A percentile compares a stretch with the other conserved stretches of the same genome.
phyloP scores from a whole-genome alignment of 2,888 invertebrate species.

The Drosophila pseudotakahashii region DNA sequence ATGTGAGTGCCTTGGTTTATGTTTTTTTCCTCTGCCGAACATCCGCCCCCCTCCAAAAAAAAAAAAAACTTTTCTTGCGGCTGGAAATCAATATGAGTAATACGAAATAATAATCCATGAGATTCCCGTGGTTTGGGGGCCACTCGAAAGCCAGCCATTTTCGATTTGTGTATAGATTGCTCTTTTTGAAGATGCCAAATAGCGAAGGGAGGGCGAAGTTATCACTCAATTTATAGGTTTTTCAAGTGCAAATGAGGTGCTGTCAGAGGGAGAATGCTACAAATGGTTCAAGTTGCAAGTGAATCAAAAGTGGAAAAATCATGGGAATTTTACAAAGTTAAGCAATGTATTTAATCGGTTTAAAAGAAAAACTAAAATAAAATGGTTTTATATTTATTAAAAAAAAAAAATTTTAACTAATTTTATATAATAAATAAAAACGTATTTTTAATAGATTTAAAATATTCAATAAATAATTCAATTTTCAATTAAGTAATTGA shows the following conservation, averaged over 20 bases:
- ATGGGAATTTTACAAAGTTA: not conserved
- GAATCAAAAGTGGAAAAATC: constrained; percentile 11
- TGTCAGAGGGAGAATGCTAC: constrained; percentile 21
- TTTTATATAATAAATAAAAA: too few species aligned
- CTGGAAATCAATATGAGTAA: constrained; percentile 47
- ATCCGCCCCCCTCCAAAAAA: constrained; percentile 12
- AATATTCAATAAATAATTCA: not conserved
- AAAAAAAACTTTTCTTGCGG: constrained; percentile 29
- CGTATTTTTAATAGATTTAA: too few species aligned
- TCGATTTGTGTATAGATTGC: constrained; percentile 43
- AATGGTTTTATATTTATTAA: not conserved
- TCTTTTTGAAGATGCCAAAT: constrained; percentile 37
- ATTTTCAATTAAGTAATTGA: too few species aligned
- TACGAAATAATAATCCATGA: constrained; percentile 46
- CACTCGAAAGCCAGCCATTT: constrained; percentile 20
- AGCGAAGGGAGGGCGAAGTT: constrained; percentile 23
- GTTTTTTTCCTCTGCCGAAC: constrained; percentile 17
- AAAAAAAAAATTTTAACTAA: too few species aligned
- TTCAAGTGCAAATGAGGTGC: constrained; percentile 42
- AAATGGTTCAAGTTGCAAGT: constrained; percentile 26
- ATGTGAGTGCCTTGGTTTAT: constrained; percentile 45
- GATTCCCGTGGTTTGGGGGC: constrained; percentile 39
- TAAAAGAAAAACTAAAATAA: too few species aligned
- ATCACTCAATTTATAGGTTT: constrained; percentile 44
- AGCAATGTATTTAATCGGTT: too few species aligned